Evolutionary conservation across 1,140 invertebrate genomes (phyloP).

Genomic region (Spodoptera litura): DNA sequence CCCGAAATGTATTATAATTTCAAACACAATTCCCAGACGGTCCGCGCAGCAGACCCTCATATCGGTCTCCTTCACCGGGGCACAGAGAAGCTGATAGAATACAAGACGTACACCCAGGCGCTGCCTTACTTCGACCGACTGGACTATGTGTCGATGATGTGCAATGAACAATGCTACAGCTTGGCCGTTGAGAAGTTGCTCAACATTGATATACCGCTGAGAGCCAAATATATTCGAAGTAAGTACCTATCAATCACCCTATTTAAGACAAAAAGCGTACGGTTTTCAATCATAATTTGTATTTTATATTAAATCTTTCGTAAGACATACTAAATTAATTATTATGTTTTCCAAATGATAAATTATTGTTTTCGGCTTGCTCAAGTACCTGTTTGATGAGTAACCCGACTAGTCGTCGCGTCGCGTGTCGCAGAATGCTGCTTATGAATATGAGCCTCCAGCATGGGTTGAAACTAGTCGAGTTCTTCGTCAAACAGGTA

Average conservation of each 20-base stretch:
- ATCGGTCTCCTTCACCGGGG: constrained; percentile 98
- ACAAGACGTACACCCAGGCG: constrained; percentile 99
- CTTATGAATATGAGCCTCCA: too few relatives aligned
- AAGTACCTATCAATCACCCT: constrained; percentile 68
- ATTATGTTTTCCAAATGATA: too few relatives aligned
- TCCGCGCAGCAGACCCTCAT: constrained; percentile 97
- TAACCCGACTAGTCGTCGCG: too few relatives aligned
- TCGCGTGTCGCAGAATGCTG: too few relatives aligned
- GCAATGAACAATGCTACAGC: constrained; percentile 98
- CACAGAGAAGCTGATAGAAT: constrained; percentile 99
- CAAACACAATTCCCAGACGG: constrained; percentile 87
- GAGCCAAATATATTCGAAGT: constrained; percentile 99
- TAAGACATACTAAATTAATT: too few relatives aligned
- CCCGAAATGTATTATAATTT: not conserved
- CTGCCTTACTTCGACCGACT: constrained; percentile 99
- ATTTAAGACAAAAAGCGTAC: too few relatives aligned
- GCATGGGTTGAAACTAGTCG: too few relatives aligned
- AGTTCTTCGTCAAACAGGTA: too few relatives aligned
- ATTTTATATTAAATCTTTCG: too few relatives aligned
- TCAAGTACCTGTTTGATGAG: too few relatives aligned
- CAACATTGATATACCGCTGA: constrained; percentile 96
- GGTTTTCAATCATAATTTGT: too few relatives aligned
- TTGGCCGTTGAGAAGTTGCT: constrained; percentile 98
- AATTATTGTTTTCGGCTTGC: too few relatives aligned
- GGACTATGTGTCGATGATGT: constrained; percentile 99